Base-by-base conservation (phyloP, 2,797 vertebrate genomes). In the Platyrinchus mystaceus region DNA sequence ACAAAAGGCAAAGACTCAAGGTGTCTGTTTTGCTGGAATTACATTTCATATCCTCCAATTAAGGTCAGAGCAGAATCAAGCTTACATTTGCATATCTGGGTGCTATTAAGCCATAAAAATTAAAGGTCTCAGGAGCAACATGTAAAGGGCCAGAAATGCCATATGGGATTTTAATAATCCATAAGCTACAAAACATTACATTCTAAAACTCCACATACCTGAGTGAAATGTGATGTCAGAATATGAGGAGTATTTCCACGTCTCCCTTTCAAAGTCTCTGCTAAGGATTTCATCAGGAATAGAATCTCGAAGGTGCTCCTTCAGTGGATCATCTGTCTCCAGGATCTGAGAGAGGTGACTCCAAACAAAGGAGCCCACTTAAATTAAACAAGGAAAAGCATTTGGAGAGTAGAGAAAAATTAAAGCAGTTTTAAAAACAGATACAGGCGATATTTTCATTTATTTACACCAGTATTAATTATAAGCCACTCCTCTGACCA, bases 281-380 rank as follows among this genome's bases (percentile, higher is more conserved):
- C 98, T 98, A 91, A 99, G 96, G 39, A 99, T 98, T 89, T 99
- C 98, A 68, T 98, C 97, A 20, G 99, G 98, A 79, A 99, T 96
- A 17, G 96, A 96, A 60, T 99, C 97, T 23, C 97, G 95, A 34
- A 99, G 96, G 37, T 96, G 55, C 86, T 96, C 97, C 94, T 99
- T 99, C 84, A 98, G 52, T 7, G 99, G 99, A 93, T 99, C 98
- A 22, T 98, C 98, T 0, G 98, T 99, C 95, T 98, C 98, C 91
- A 98, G 95, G 49, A 99, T 91, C 85, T 98, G 98, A 64, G 98
- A 98, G 46, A 99, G 97, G 80, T 99, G 99, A 95, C 98, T 99
- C 98, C 98, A 99, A 56, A 99, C 98, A 90, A 98, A 99, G 32
- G 99, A 98, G n/a, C 98, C 98, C 97, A 99, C 99, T 99, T 63